These are phyloP conservation scores for Colistium nudipinnis DNA, from an alignment of 2,113 vertebrate genomes.

Conservation along the genomic window DNA sequence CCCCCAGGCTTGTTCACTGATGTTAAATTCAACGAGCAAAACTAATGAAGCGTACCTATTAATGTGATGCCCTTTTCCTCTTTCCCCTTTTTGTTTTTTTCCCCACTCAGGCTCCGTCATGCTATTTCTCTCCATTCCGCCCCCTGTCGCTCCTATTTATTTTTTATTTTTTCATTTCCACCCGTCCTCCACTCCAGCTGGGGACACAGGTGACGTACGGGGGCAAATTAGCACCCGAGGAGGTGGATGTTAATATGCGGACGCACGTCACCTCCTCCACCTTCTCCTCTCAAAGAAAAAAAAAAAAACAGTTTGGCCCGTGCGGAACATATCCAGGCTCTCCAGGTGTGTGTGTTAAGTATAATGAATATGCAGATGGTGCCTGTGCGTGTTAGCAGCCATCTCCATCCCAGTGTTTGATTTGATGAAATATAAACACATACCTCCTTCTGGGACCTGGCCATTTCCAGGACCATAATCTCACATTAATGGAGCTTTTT, in stretches of 20 bases:
- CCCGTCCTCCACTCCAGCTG: constrained; percentile 25
- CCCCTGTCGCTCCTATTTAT: neutral
- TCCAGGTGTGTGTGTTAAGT: constrained; percentile 15
- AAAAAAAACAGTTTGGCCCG: too few species aligned
- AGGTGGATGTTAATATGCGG: constrained; percentile 47
- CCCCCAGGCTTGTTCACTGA: constrained; percentile 39
- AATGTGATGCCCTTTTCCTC: constrained; percentile 58
- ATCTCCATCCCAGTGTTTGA: neutral
- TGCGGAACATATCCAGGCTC: neutral
- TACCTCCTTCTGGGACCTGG: constrained; percentile 13
- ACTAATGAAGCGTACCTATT: constrained; percentile 68
- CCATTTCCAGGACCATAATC: constrained; percentile 29
- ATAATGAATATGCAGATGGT: constrained; percentile 35
- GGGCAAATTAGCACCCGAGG: constrained; percentile 44
- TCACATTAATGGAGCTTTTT: constrained; percentile 47
- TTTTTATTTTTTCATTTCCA: constrained; percentile 32
- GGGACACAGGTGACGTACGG: constrained; percentile 54
- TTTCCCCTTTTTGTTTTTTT: constrained; percentile 33
- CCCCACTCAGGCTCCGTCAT: constrained; percentile 18
- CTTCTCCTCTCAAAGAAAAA: too few species aligned
- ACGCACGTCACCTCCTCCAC: constrained; percentile 25
- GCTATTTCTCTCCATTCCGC: constrained; percentile 11
- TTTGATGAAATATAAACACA: constrained; percentile 26
- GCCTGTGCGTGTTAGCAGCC: constrained; percentile 8
- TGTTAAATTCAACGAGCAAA: constrained; percentile 65